Evolutionary conservation across 2,113 vertebrate species (phyloP).

Genomic region (Oncorhynchus mykiss): DNA sequence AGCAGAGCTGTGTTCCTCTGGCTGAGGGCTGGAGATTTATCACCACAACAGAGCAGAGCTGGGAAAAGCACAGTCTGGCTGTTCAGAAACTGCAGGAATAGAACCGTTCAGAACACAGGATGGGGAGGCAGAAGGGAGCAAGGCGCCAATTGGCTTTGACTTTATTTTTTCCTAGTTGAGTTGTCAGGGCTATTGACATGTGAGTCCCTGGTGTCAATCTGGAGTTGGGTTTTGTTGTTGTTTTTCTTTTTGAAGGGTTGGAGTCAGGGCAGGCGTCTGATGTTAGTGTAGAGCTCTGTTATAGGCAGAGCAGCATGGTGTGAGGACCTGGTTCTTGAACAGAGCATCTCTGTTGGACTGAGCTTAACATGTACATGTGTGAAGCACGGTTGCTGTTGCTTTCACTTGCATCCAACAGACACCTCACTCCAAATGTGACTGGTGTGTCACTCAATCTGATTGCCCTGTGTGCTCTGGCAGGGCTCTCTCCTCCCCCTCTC

Average conservation of each 20-base stretch:
- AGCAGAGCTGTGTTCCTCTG: conserved; percentile 28
- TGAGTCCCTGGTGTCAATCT: neutral
- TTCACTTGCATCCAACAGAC: neutral
- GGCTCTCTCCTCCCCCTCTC: conserved; percentile 29
- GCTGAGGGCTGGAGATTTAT: neutral
- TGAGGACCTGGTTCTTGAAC: neutral
- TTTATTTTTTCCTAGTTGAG: neutral
- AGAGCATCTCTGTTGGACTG: conserved; percentile 3
- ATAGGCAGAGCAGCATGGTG: neutral
- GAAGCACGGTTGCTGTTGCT: neutral
- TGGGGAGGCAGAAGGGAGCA: neutral
- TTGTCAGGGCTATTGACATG: neutral
- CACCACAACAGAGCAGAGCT: neutral
- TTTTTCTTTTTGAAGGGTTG: neutral
- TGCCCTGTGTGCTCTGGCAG: conserved; percentile 19
- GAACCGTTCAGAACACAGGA: neutral
- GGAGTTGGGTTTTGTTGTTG: neutral
- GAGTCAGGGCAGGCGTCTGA: neutral
- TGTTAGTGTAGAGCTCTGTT: neutral
- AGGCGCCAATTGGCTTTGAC: neutral
- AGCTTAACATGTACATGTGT: neutral
- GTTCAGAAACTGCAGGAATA: neutral
- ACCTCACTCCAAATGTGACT: conserved; percentile 10
- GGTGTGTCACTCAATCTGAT: conserved; percentile 23
- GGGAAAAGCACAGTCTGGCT: neutral